Evolutionary conservation across 2,113 vertebrate genomes (phyloP), one percentile per base, ranked within the genome.

Genomic region (Dipodomys stephensi): DNA sequence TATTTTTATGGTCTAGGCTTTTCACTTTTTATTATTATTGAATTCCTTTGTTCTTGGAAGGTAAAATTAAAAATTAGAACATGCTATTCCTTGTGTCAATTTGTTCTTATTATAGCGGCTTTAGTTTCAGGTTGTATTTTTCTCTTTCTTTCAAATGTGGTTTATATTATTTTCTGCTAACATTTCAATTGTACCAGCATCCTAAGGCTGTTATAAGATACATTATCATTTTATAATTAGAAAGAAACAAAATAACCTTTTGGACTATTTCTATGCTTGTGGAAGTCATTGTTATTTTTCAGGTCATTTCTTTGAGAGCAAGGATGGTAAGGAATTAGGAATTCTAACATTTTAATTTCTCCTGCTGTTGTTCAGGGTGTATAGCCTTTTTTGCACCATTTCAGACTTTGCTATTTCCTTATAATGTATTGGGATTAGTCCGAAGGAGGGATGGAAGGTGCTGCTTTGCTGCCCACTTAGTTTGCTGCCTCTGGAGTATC

Each of bases 141-240:
- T 35, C 0, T 1, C 4, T 6, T 6, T 1, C 16, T 18, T 71
- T 23, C 71, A 72, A 86, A 86, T 88, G 46, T 69, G 44, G 76
- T 83, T 96, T 90, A 94, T 94, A 94, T 93, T 96, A 92, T 96
- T 95, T 95, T 77, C 90, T 93, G 85, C 80, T 88, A 93, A 92
- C 86, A 95, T 96, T 94, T 96, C 83, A 83, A 69, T 95, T 95
- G 86, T 64, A 82, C 28, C 67, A 44, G 71, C 81, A 71, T 91
- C 96, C 95, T 87, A 76, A 96, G 95, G 96, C 95, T 81, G 18
- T 92, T 87, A 19, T 35, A 89, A 92, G 79, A 95, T 44, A 94
- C 28, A 77, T 82, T 91, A 92, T 83, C 71, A 25, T 84, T 91
- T 73, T 13, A 94, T 86, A 94, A 94, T 87, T 88, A 83, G 90